Conservation (phyloP, 2,113 vertebrate genomes). For the Plecotus auritus region DNA sequence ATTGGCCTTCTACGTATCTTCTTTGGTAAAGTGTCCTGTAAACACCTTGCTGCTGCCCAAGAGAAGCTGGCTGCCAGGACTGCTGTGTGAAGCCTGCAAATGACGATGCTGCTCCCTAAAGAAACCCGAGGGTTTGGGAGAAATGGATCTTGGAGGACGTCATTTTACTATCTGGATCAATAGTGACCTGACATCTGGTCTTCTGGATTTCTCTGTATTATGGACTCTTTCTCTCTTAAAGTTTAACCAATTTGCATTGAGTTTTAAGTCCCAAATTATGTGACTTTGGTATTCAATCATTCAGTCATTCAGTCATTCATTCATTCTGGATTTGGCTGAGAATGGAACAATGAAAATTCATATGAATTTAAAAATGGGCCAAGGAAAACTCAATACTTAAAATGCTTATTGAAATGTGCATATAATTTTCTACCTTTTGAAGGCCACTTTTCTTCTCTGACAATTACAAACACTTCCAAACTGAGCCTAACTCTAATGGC, state of each 20-base stretch:
- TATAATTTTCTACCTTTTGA: slow-evolving; percentile 21
- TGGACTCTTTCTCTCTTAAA: background rate
- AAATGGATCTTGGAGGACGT: background rate
- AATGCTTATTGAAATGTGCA: background rate
- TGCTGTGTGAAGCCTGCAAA: background rate
- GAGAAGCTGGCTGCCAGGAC: background rate
- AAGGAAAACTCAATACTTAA: slow-evolving; percentile 33
- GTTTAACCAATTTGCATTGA: background rate
- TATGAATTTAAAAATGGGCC: slow-evolving; percentile 28
- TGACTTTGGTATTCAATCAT: background rate
- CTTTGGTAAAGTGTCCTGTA: background rate
- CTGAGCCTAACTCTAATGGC: background rate
- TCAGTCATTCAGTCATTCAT: background rate
- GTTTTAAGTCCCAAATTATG: background rate
- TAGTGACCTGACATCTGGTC: background rate
- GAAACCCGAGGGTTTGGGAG: background rate
- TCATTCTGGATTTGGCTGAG: slow-evolving; percentile 4
- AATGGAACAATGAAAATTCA: background rate
- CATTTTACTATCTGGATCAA: background rate
- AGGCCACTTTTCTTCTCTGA: background rate
- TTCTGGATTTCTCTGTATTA: background rate
- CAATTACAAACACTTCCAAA: slow-evolving; percentile 30
- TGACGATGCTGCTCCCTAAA: background rate
- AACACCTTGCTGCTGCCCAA: background rate
- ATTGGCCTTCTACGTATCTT: background rate